Conservation (phyloP, 2,888 invertebrate species). For the Tryphoninae sp. region DNA sequence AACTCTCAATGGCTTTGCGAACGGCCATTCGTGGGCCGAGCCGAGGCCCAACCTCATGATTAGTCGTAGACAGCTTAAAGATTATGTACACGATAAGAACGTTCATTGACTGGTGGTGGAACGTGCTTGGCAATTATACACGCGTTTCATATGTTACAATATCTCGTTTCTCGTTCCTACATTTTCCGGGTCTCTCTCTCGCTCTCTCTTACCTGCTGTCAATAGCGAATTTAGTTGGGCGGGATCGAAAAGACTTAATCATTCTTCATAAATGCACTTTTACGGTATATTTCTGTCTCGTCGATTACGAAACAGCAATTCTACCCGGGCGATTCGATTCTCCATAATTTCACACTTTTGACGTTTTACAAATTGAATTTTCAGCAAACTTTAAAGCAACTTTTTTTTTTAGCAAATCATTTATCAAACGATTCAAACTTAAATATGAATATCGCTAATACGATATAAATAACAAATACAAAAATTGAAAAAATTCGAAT, state of each 20-base stretch:
- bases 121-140: conserved; percentile 58
- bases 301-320: not conserved
- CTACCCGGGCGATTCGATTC: not conserved
- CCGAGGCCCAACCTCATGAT: conserved; percentile 23
- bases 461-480: no score
- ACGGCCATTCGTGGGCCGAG: conserved; percentile 45
- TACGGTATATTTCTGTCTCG: not conserved
- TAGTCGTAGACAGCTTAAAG: conserved; percentile 34
- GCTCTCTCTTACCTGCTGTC: conserved; percentile 34
- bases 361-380: not conserved
- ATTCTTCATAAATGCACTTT: not conserved
- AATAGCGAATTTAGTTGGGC: conserved; percentile 14
- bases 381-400: no score
- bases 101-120: conserved; percentile 53
- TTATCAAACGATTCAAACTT: no score
- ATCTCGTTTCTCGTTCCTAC: conserved; percentile 44
- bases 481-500: no score
- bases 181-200: conserved; percentile 31
- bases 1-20: conserved; percentile 29
- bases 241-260: conserved; percentile 15
- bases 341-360: not conserved
- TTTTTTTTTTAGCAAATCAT: no score
- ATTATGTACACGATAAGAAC: conserved; percentile 42
- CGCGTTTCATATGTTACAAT: conserved; percentile 44
- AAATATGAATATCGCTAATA: no score